Percentiles rank a stretch among this genome's conserved stretches.
Conservation (phyloP, 1,140 invertebrate genomes). For the Drosophila pallidifrons region DNA sequence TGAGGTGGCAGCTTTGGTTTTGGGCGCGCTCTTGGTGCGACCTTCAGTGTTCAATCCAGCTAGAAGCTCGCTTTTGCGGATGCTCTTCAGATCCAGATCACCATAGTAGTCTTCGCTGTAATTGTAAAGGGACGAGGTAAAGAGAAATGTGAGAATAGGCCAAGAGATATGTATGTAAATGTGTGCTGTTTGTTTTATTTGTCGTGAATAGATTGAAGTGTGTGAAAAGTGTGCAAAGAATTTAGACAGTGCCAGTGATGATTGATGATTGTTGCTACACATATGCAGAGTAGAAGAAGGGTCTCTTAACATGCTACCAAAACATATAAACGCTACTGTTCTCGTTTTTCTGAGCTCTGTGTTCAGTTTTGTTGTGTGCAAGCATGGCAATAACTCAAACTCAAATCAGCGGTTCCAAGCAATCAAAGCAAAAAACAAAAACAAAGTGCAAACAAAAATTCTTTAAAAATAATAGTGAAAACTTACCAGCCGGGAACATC, state of each 20-base stretch:
- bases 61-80: conserved; percentile 95
- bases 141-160: conserved; percentile 81
- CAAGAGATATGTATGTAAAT: conserved; percentile 70
- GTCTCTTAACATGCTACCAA: neutral
- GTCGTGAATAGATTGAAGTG: conserved; percentile 19
- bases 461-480: neutral
- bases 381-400: conserved; percentile 50
- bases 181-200: conserved; percentile 35
- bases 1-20: conserved; percentile 84
- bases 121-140: conserved; percentile 85
- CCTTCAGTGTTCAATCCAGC: conserved; percentile 90
- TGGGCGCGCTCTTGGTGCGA: conserved; percentile 79
- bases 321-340: neutral
- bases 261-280: conserved; percentile 2
- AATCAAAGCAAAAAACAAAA: conserved; percentile 56
- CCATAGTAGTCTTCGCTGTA: conserved; percentile 98
- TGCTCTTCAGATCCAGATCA: conserved; percentile 96
- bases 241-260: conserved; percentile 13
- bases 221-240: conserved; percentile 8
- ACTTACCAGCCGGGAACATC: conserved; percentile 97
- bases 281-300: neutral
- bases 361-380: conserved; percentile 34
- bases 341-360: conserved; percentile 1
- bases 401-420: conserved; percentile 47
- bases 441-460: conserved; percentile 43